Conservation (phyloP, 2,797 vertebrate species). For the Pagetopsis macropterus region DNA sequence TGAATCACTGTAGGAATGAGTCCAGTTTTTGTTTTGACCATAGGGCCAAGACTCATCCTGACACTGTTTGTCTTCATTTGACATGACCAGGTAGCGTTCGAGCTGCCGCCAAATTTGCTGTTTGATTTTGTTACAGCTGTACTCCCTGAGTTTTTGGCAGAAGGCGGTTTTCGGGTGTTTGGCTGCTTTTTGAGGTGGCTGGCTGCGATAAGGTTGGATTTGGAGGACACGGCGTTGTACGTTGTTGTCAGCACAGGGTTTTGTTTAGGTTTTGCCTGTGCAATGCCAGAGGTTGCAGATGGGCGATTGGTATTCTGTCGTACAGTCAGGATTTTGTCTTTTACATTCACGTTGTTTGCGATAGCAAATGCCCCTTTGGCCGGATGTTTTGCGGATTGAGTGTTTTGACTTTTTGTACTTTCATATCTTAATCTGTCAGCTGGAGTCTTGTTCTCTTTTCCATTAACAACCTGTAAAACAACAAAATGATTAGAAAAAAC, state of each 20-base stretch:
- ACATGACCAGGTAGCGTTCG: constrained; percentile 1
- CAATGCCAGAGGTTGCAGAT: background rate
- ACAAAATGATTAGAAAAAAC: background rate
- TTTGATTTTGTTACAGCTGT: constrained; percentile 10
- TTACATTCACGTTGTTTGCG: constrained; percentile 17
- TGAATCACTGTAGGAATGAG: constrained; percentile 60
- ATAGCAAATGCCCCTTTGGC: constrained; percentile 6
- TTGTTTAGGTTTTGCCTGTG: background rate
- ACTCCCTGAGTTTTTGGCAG: background rate
- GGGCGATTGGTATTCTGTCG: background rate
- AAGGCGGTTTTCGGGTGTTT: background rate
- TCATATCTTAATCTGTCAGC: background rate
- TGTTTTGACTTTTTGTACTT: constrained; percentile 12
- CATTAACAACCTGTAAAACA: constrained; percentile 51
- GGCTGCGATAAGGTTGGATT: background rate
- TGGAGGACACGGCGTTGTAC: background rate
- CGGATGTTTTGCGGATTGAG: constrained; percentile 7
- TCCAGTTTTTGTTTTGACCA: constrained; percentile 72
- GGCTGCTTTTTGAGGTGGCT: constrained; percentile 20
- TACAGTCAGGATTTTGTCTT: background rate
- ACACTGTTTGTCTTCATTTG: background rate
- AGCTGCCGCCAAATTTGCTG: background rate
- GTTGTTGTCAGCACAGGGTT: constrained; percentile 20
- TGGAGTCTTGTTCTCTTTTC: constrained; percentile 76
- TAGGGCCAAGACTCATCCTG: constrained; percentile 58